Percentiles rank a stretch among this genome's conserved stretches.
Evolutionary conservation across 2,797 vertebrate species (phyloP).

Genomic region (Bovichtus variegatus): DNA sequence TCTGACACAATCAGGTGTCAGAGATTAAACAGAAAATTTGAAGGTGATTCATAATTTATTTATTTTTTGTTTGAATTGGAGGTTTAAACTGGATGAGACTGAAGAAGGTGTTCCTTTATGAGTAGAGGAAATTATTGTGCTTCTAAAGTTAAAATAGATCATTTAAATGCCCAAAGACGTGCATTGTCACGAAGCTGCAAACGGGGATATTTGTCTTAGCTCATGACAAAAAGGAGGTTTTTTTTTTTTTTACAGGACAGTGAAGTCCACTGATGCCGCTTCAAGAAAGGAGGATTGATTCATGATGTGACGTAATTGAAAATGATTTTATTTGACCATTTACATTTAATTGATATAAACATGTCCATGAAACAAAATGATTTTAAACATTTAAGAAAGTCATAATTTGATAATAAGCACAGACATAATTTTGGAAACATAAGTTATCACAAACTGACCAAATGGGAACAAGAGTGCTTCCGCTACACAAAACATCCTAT

Average conservation of each 20-base stretch:
- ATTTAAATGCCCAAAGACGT: background rate
- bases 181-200: background rate
- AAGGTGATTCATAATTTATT: too few relatives aligned
- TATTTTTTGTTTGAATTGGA: too few relatives aligned
- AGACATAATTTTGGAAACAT: conserved; percentile 93
- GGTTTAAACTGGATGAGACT: too few relatives aligned
- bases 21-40: background rate
- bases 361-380: conserved; percentile 91
- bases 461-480: conserved; percentile 96
- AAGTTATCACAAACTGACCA: conserved; percentile 93
- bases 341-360: conserved; percentile 96
- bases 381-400: conserved; percentile 96
- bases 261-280: too few relatives aligned
- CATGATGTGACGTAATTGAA: conserved; percentile 90
- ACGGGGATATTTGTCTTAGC: background rate
- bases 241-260: background rate
- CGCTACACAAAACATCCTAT: conserved; percentile 99
- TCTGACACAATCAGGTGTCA: conserved; percentile 4
- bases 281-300: conserved; percentile 68
- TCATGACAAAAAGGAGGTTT: background rate
- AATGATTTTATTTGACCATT: conserved; percentile 97
- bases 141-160: background rate
- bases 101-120: background rate
- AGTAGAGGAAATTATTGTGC: background rate
- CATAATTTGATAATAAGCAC: conserved; percentile 94